phyloP scores from a whole-genome alignment of 1,140 invertebrate species.

The Vollenhovia emeryi region DNA sequence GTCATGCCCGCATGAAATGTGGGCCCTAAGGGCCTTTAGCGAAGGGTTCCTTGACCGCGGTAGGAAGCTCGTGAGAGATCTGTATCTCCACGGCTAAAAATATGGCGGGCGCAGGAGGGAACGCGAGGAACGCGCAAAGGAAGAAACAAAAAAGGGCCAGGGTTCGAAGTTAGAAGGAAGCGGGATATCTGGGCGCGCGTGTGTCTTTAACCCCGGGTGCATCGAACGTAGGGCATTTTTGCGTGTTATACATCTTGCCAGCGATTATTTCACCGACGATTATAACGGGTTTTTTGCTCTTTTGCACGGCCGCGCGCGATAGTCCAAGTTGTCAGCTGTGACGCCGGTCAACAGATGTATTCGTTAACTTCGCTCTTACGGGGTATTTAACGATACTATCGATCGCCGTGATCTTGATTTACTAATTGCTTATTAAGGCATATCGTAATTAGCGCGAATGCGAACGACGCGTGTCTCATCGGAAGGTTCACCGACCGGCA shows the following conservation, averaged over 20 bases:
- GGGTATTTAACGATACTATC: constrained; percentile 35
- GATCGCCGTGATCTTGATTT: constrained; percentile 33
- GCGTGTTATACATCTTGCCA: constrained; percentile 29
- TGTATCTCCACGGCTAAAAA: constrained; percentile 55
- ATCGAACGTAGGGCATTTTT: constrained; percentile 52
- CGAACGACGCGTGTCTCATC: background rate
- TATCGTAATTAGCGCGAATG: constrained; percentile 15
- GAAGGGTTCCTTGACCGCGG: constrained; percentile 75
- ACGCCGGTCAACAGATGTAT: constrained; percentile 1
- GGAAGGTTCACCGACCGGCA: background rate
- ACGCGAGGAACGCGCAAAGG: constrained; percentile 44
- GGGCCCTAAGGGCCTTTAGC: constrained; percentile 47
- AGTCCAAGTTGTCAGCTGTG: constrained; percentile 42
- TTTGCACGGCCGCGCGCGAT: constrained; percentile 1
- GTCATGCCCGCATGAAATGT: constrained; percentile 52
- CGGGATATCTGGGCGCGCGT: background rate
- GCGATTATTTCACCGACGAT: constrained; percentile 38
- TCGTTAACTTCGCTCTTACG: constrained; percentile 24
- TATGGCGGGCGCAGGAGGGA: constrained; percentile 53
- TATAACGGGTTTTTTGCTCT: constrained; percentile 51
- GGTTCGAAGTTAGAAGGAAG: constrained; percentile 53
- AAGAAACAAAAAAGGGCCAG: constrained; percentile 35
- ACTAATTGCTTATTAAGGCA: constrained; percentile 37
- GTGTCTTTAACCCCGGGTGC: constrained; percentile 55
- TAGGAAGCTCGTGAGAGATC: constrained; percentile 66